A percentile compares a stretch with the other conserved stretches of the same genome.
phyloP scores from a whole-genome alignment of 1,140 invertebrate species.

The Oreohelix idahoensis region DNA sequence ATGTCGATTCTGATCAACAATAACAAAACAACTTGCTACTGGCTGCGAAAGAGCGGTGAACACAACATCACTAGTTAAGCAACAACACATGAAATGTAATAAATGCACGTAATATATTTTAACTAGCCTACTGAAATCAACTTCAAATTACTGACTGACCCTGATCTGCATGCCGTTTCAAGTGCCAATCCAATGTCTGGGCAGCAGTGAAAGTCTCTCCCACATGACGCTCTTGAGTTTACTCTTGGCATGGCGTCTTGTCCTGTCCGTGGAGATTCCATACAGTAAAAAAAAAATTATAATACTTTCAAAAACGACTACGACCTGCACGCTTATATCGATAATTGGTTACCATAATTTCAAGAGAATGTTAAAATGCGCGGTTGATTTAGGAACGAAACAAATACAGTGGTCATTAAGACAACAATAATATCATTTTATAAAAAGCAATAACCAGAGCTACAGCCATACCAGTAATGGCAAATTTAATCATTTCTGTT shows the following conservation, averaged over 20 bases:
- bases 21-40: no score
- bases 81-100: no score
- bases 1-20: no score
- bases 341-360: not conserved
- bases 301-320: not conserved
- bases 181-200: conserved; percentile 64
- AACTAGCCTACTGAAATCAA: no score
- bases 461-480: no score
- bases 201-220: conserved; percentile 66
- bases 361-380: not conserved
- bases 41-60: no score
- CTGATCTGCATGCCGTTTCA: conserved; percentile 63
- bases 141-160: conserved; percentile 53
- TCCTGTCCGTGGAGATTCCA: not conserved
- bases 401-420: not conserved
- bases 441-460: no score
- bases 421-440: no score
- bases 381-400: not conserved
- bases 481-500: no score
- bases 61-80: no score
- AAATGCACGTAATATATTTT: no score
- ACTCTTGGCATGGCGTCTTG: conserved; percentile 12
- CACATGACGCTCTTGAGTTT: conserved; percentile 66
- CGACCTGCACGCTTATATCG: not conserved
- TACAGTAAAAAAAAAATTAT: not conserved